These are phyloP conservation scores for Apotomis capreana DNA, from an alignment of 2,888 invertebrate genomes.

Conservation along the genomic window DNA sequence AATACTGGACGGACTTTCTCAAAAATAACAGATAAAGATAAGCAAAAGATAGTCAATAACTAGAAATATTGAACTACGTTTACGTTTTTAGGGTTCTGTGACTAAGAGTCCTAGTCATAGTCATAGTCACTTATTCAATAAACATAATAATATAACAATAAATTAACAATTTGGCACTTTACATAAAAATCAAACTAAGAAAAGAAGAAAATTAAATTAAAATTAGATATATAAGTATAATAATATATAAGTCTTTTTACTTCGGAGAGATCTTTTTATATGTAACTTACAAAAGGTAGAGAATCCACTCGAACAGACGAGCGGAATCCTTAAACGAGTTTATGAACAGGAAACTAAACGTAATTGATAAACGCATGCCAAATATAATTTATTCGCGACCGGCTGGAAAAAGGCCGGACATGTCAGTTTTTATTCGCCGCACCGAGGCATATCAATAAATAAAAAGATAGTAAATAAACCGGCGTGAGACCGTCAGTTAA, in stretches of 20 bases:
- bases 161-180: too few species aligned
- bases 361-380: conserved; percentile 17
- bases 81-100: background rate
- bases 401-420: conserved; percentile 48
- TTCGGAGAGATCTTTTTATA: too few species aligned
- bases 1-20: conserved; percentile 34
- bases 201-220: too few species aligned
- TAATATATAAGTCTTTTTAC: too few species aligned
- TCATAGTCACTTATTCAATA: too few species aligned
- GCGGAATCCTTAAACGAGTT: background rate
- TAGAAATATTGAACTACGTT: background rate
- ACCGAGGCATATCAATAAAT: conserved; percentile 42
- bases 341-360: conserved; percentile 10
- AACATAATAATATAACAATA: too few species aligned
- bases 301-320: too few species aligned
- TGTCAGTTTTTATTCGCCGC: conserved; percentile 59
- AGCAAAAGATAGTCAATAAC: background rate
- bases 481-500: conserved; percentile 2
- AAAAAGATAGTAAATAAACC: conserved; percentile 18
- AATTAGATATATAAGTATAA: too few species aligned
- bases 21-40: conserved; percentile 13
- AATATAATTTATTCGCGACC: conserved; percentile 25
- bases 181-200: too few species aligned
- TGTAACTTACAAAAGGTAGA: too few species aligned
- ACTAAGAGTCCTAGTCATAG: too few species aligned